A percentile compares a stretch with the other conserved stretches of the same genome.
Evolutionary conservation across 2,797 vertebrate species (phyloP).

Genomic region (Eptatretus atami): DNA sequence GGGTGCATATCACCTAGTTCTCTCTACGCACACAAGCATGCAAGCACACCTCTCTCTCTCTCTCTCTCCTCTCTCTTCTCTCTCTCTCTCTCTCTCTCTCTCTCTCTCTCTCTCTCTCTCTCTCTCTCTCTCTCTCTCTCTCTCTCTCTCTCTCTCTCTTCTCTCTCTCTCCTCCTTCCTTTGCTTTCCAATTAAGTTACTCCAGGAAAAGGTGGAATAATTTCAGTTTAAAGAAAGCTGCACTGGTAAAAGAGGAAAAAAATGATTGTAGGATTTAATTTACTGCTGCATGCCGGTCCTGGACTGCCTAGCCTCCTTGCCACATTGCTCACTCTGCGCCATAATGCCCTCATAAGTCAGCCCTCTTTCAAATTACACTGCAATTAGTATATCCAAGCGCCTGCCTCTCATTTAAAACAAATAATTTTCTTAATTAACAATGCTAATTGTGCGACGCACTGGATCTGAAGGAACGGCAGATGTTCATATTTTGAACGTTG

Average conservation of each 20-base stretch:
- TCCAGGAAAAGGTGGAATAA: not conserved
- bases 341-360: slow-evolving; percentile 99
- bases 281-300: not conserved
- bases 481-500: slow-evolving; percentile 36
- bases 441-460: slow-evolving; percentile 89
- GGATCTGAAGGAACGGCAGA: slow-evolving; percentile 90
- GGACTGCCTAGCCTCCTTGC: slow-evolving; percentile 54
- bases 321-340: slow-evolving; percentile 99
- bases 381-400: slow-evolving; percentile 99
- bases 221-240: slow-evolving; percentile 3
- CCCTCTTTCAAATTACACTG: slow-evolving; percentile 99
- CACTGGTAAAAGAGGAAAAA: not conserved
- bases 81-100: too few relatives aligned
- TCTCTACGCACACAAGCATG: too few relatives aligned
- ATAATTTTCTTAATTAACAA: slow-evolving; percentile 85
- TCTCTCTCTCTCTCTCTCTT: too few relatives aligned
- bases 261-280: slow-evolving; percentile 4
- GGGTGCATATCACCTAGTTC: too few relatives aligned
- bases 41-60: too few relatives aligned
- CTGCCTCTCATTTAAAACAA: slow-evolving; percentile 99
- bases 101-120: too few relatives aligned
- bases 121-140: too few relatives aligned
- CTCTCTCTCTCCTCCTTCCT: too few relatives aligned
- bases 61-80: too few relatives aligned
- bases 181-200: slow-evolving; percentile 3